Evolutionary conservation across 2,888 invertebrate genomes (phyloP).

Genomic region (Plagodis dolabraria): DNA sequence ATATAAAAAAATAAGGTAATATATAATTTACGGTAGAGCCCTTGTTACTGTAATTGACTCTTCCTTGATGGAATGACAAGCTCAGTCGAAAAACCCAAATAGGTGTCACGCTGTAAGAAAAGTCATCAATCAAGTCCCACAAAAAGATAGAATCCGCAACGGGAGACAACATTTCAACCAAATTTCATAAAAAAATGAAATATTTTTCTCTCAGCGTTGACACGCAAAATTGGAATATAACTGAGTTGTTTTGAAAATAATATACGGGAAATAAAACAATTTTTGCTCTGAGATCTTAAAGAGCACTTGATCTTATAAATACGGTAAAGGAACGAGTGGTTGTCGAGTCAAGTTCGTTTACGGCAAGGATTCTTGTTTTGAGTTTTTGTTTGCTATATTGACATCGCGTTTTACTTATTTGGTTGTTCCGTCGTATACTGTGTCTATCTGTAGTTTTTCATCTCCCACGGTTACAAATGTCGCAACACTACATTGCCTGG

Average conservation of each 20-base stretch:
- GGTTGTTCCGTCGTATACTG: constrained; percentile 14
- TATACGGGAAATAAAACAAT: constrained; percentile 41
- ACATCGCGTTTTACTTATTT: constrained; percentile 27
- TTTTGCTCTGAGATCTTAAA: constrained; percentile 29
- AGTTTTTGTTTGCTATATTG: constrained; percentile 28
- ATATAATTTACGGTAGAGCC: constrained; percentile 33
- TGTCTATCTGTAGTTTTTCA: constrained; percentile 29
- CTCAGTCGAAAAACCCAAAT: constrained; percentile 52
- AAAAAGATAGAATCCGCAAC: constrained; percentile 65
- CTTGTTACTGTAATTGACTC: constrained; percentile 62
- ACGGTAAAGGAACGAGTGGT: constrained; percentile 29
- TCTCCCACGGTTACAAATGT: constrained; percentile 14
- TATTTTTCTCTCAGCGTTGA: constrained; percentile 54
- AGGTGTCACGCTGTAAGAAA: constrained; percentile 67
- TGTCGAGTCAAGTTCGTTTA: constrained; percentile 27
- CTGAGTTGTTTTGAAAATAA: constrained; percentile 45
- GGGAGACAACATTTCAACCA: constrained; percentile 59
- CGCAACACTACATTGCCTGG: constrained; percentile 5
- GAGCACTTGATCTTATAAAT: constrained; percentile 30
- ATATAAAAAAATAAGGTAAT: not conserved
- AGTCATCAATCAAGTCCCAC: constrained; percentile 73
- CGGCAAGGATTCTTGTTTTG: constrained; percentile 26
- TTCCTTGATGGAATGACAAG: constrained; percentile 55
- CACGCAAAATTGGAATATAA: constrained; percentile 61
- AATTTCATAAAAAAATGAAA: constrained; percentile 58